Evolutionary conservation across 2,888 invertebrate species (phyloP).

Genomic region (Eledona agricola): DNA sequence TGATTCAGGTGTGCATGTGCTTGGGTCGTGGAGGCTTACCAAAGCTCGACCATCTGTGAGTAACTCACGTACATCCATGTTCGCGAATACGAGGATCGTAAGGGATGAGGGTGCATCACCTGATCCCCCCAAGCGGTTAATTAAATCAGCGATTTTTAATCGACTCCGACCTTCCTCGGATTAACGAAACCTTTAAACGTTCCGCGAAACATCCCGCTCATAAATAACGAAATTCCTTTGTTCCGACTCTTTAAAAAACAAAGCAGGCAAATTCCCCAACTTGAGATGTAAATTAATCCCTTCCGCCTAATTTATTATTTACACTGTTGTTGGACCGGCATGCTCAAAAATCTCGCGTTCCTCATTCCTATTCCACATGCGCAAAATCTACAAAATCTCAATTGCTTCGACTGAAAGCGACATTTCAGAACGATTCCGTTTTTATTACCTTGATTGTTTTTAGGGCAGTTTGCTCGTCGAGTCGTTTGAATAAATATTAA

Average conservation of each 20-base stretch:
- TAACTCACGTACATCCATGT: constrained; percentile 32
- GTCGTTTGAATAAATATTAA: too few relatives aligned
- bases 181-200: constrained; percentile 24
- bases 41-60: constrained; percentile 33
- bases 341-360: constrained; percentile 17
- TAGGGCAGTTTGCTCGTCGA: too few relatives aligned
- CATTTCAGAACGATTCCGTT: too few relatives aligned
- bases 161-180: constrained; percentile 6
- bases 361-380: constrained; percentile 22
- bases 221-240: constrained; percentile 34
- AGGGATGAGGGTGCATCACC: constrained; percentile 25
- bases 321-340: constrained; percentile 26
- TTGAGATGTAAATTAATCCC: constrained; percentile 39
- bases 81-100: constrained; percentile 9
- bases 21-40: constrained; percentile 34
- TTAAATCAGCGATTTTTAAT: constrained; percentile 10
- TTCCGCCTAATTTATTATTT: constrained; percentile 38
- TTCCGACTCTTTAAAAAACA: constrained; percentile 29
- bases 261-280: constrained; percentile 31
- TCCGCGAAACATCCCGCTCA: constrained; percentile 22
- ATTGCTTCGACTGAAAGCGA: constrained; percentile 24
- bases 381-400: constrained; percentile 23
- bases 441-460: too few relatives aligned
- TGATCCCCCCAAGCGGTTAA: not conserved
- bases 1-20: constrained; percentile 52